Conservation (phyloP, 2,113 vertebrate genomes). For the Pygathrix nemaeus region DNA sequence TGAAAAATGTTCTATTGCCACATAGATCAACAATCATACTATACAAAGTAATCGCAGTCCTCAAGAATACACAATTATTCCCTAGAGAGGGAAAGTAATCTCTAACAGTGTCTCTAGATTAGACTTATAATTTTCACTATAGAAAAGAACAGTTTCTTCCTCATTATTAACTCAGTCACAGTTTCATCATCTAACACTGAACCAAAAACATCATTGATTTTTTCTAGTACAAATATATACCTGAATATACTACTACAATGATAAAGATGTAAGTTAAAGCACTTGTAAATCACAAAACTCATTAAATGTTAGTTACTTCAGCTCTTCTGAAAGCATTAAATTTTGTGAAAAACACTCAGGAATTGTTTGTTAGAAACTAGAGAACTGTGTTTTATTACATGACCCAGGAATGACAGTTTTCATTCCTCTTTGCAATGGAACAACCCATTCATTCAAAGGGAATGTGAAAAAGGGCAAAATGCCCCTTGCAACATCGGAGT, state of each 20-base stretch:
- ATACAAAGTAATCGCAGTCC: not conserved
- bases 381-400: not conserved
- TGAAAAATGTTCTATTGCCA: not conserved
- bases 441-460: not conserved
- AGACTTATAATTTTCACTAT: not conserved
- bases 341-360: not conserved
- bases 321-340: not conserved
- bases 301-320: not conserved
- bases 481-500: not conserved
- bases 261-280: not conserved
- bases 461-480: not conserved
- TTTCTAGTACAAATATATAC: not conserved
- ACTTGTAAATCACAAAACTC: not conserved
- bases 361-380: not conserved
- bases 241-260: not conserved
- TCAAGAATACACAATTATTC: not conserved
- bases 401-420: not conserved
- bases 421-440: not conserved
- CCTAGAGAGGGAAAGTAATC: not conserved
- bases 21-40: not conserved
- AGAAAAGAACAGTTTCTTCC: not conserved
- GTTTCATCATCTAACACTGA: not conserved
- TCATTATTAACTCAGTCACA: constrained; percentile 14
- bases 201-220: constrained; percentile 40
- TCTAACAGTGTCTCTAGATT: not conserved